Evolutionary conservation across 2,888 invertebrate species (phyloP), one percentile per base, ranked within the genome.

Genomic region (Sphecodes monilicornis): DNA sequence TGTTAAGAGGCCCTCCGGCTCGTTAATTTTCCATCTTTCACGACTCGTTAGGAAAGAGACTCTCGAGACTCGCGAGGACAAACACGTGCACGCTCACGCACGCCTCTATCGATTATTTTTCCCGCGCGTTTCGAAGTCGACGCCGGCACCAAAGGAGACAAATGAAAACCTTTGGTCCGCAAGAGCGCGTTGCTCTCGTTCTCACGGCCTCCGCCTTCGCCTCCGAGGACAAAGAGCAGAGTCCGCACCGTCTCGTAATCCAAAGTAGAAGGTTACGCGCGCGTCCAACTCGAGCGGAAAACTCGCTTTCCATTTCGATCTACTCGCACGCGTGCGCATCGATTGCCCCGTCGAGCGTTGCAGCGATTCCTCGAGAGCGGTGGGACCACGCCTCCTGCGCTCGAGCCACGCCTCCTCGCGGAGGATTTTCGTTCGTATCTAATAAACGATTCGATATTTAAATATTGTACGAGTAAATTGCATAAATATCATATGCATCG

Each of bases 1-100:
- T 82, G 86, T 87, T 75, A 73, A 39, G 64, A 41, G 72, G n/a
- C 39, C 36, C 57, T 18, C 60, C 36, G 66, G n/a, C 78, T 89
- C 80, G 87, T 89, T 87, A 85, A 80, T 32, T 86, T 84, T 84
- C 84, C 84, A 60, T 74, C 71, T 76, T 80, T 76, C 54, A 39
- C 66, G 77, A 80, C 81, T 88, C 75, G 83, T 86, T 81, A 83
- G 46, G n/a, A 29, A 16, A 29, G 54, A 13, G 26, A 64, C 79
- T 66, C 81, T 83, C 82, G 80, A 81, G 86, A 79, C 71, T 78
- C 36, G 32, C 26, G 46, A 11, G 46, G n/a, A 10, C 16, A n/a
- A 73, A 76, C 26, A 39, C 72, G 69, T 43, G 68, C 64, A 46
- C 32, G 29, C 32, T 22, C 43, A 46, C 41, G 32, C 70, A 36